These are phyloP conservation scores for Schizopygopsis malacanthus DNA, from an alignment of 2,797 vertebrate genomes.

Conservation along the genomic window DNA sequence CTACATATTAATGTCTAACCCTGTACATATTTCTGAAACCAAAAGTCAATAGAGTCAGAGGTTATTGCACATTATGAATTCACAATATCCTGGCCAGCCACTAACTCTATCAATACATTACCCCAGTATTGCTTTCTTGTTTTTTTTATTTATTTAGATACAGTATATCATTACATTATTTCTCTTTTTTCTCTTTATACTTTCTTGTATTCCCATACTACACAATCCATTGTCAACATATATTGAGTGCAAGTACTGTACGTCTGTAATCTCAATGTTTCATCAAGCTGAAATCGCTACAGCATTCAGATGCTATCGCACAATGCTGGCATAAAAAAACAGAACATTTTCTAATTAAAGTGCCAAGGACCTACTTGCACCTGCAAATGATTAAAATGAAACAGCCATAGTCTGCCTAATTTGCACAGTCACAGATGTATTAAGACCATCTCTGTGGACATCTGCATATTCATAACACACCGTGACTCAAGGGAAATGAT, in stretches of 20 bases:
- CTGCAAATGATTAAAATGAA: conserved; percentile 47
- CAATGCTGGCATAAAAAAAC: background rate
- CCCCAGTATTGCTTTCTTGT: conserved; percentile 79
- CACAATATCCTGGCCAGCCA: conserved; percentile 86
- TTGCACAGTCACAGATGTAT: conserved; percentile 45
- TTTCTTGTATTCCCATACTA: background rate
- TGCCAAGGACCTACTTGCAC: conserved; percentile 38
- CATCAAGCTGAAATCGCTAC: conserved; percentile 42
- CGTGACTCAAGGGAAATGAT: conserved; percentile 40
- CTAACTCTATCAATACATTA: conserved; percentile 89
- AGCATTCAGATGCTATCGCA: background rate
- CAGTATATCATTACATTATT: conserved; percentile 2
- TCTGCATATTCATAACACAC: conserved; percentile 49
- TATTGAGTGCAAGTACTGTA: conserved; percentile 71
- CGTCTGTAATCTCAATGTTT: conserved; percentile 70
- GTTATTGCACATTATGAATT: conserved; percentile 93
- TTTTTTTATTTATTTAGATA: conserved; percentile 48
- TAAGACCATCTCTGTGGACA: conserved; percentile 37
- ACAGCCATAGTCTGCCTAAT: conserved; percentile 30
- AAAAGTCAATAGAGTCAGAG: conserved; percentile 75
- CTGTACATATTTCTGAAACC: conserved; percentile 63
- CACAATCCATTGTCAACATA: background rate
- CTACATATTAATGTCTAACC: background rate
- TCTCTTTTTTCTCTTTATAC: background rate
- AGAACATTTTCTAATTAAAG: conserved; percentile 31